Conservation (phyloP, 2,113 vertebrate species). For the Larimichthys crocea region DNA sequence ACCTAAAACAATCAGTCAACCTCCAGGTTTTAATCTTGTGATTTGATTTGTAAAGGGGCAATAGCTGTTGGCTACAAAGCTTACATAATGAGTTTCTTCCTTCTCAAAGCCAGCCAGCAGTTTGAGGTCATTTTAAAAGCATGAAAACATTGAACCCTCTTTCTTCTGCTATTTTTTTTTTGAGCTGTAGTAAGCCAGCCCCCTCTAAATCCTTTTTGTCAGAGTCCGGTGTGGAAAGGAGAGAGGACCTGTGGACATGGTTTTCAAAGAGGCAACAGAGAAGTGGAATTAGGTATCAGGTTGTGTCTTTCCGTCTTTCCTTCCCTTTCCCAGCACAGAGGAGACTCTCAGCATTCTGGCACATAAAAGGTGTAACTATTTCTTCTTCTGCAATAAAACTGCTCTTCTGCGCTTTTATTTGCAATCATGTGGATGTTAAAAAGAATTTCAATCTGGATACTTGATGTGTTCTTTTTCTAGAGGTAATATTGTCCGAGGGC, state of each 20-base stretch:
- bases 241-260: background rate
- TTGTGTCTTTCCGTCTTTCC: too few relatives aligned
- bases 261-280: background rate
- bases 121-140: background rate
- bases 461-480: background rate
- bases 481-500: too few relatives aligned
- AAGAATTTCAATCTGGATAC: background rate
- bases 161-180: background rate
- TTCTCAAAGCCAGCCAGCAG: background rate
- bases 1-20: too few relatives aligned
- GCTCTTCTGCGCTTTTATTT: background rate
- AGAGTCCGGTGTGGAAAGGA: background rate
- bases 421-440: conserved; percentile 3
- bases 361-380: background rate
- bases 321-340: background rate
- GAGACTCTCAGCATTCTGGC: conserved; percentile 1
- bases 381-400: conserved; percentile 1
- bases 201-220: background rate
- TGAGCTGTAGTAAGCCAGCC: background rate
- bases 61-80: background rate
- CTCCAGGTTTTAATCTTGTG: too few relatives aligned
- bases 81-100: background rate
- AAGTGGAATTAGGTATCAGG: background rate
- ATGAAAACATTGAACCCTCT: background rate
- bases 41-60: too few relatives aligned